Evolutionary conservation across 2,113 vertebrate species (phyloP).

Genomic region (Coregonus clupeaformis): DNA sequence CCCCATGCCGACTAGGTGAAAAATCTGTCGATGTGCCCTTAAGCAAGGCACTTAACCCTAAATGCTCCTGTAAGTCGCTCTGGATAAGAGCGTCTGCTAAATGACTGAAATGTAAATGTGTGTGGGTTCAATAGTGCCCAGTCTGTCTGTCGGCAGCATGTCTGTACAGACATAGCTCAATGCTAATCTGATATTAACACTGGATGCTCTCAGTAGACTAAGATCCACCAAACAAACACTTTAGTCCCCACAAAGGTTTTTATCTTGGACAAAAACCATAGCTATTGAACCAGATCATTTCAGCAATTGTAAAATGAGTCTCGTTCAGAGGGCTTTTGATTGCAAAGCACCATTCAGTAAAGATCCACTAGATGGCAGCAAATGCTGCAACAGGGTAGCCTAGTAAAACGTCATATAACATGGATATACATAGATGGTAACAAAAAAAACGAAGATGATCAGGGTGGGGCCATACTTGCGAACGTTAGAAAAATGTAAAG

Average conservation of each 20-base stretch:
- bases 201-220: background rate
- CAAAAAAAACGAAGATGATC: too few relatives aligned
- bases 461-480: too few relatives aligned
- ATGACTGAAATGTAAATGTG: too few relatives aligned
- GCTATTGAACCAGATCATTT: background rate
- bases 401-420: background rate
- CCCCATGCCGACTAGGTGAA: too few relatives aligned
- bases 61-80: too few relatives aligned
- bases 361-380: background rate
- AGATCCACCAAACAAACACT: background rate
- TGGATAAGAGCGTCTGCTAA: too few relatives aligned
- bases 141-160: constrained; percentile 9
- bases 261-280: background rate
- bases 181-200: constrained; percentile 2
- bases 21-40: too few relatives aligned
- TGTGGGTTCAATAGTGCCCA: constrained; percentile 8
- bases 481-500: too few relatives aligned
- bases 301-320: constrained; percentile 8
- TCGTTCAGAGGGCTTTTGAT: background rate
- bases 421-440: background rate
- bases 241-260: background rate
- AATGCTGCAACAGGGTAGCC: background rate
- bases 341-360: too few relatives aligned
- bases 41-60: too few relatives aligned
- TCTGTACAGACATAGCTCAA: constrained; percentile 19